Evolutionary conservation across 2,888 invertebrate species (phyloP).

Genomic region (Stictocephala bisonia): DNA sequence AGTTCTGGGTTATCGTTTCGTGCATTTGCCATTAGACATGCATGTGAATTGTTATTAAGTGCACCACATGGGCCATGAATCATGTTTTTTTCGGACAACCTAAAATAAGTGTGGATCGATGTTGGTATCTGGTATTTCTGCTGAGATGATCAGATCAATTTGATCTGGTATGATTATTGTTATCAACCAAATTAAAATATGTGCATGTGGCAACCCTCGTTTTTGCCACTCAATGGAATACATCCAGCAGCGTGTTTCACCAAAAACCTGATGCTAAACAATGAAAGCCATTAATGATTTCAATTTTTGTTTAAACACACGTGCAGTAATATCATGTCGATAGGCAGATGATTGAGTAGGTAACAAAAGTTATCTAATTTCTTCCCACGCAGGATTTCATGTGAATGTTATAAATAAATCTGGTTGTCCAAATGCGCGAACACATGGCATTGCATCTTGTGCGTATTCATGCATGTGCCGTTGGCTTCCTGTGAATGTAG

Average conservation of each 20-base stretch:
- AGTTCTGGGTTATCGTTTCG: slow-evolving; percentile 62
- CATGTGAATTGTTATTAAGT: slow-evolving; percentile 61
- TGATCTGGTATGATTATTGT: slow-evolving; percentile 53
- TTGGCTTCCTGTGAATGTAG: slow-evolving; percentile 60
- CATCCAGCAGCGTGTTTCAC: slow-evolving; percentile 52
- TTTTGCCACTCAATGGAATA: slow-evolving; percentile 49
- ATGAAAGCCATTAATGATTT: slow-evolving; percentile 42
- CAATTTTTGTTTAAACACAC: slow-evolving; percentile 50
- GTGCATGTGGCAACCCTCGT: not conserved
- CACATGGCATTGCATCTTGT: slow-evolving; percentile 62
- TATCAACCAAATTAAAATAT: slow-evolving; percentile 45
- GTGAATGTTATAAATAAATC: slow-evolving; percentile 63
- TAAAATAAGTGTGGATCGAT: slow-evolving; percentile 58
- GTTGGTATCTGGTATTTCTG: slow-evolving; percentile 62
- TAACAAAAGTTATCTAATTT: slow-evolving; percentile 57
- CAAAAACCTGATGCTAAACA: slow-evolving; percentile 46
- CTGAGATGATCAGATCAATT: slow-evolving; percentile 61
- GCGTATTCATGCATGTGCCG: slow-evolving; percentile 62
- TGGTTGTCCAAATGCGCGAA: slow-evolving; percentile 61
- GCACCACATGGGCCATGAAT: slow-evolving; percentile 63
- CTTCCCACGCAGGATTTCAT: slow-evolving; percentile 61
- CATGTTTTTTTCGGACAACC: slow-evolving; percentile 50
- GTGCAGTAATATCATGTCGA: slow-evolving; percentile 57
- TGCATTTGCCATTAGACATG: slow-evolving; percentile 63
- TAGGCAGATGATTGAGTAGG: slow-evolving; percentile 49